phyloP scores from a whole-genome alignment of 2,888 invertebrate species.

The Morinoia aosen region DNA sequence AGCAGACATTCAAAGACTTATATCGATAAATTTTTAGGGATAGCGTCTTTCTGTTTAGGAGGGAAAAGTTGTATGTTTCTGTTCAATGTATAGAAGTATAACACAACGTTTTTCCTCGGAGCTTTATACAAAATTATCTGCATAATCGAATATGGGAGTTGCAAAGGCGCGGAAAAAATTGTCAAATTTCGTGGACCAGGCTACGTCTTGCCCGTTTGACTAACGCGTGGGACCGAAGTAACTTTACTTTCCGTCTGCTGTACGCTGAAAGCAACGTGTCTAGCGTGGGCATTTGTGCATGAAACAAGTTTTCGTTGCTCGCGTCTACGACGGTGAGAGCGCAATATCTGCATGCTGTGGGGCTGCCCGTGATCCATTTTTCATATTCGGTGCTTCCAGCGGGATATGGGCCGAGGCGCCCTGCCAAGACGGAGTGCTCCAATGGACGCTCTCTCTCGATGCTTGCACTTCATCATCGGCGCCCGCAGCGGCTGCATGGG shows the following conservation, averaged over 20 bases:
- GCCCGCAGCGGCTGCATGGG: not conserved
- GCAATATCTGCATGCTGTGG: conserved; percentile 13
- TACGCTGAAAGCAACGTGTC: not conserved
- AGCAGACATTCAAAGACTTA: too few species aligned
- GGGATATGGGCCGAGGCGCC: conserved; percentile 1
- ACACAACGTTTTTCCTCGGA: too few species aligned
- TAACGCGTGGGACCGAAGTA: not conserved
- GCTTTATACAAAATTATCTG: too few species aligned
- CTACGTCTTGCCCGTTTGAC: not conserved
- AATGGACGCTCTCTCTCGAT: not conserved
- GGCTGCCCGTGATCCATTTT: conserved; percentile 14
- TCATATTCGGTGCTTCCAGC: not conserved
- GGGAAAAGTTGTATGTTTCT: too few species aligned
- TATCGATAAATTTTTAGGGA: too few species aligned
- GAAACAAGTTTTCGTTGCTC: not conserved
- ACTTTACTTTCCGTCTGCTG: not conserved
- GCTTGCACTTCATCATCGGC: conserved; percentile 17
- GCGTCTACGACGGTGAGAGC: not conserved
- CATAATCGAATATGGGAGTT: not conserved
- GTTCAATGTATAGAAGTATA: too few species aligned
- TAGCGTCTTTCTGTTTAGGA: too few species aligned
- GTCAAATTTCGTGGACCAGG: not conserved
- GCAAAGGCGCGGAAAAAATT: not conserved
- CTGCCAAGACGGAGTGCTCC: conserved; percentile 24
- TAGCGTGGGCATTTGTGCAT: not conserved